Evolutionary conservation across 1,140 invertebrate genomes (phyloP).

Genomic region (Limonius californicus): DNA sequence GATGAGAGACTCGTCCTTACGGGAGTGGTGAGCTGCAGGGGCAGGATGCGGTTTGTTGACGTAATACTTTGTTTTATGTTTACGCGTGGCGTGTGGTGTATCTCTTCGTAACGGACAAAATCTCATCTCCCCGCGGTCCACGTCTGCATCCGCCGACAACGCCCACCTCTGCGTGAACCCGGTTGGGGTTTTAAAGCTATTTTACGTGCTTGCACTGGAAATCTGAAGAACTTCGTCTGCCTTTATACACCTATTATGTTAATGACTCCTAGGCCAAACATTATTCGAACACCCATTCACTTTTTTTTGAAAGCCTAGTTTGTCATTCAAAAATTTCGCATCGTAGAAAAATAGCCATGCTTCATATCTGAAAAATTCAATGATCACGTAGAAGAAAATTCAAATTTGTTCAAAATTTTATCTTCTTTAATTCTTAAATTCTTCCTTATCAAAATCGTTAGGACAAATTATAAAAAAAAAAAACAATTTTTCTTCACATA

Average conservation of each 20-base stretch:
- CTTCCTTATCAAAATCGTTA: no score
- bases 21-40: neutral
- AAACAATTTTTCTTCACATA: no score
- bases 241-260: neutral
- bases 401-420: no score
- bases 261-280: neutral
- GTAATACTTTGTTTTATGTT: constrained; percentile 10
- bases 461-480: no score
- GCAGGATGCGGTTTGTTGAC: constrained; percentile 11
- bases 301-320: neutral
- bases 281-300: neutral
- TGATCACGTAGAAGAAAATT: no score
- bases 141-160: constrained; percentile 14
- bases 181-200: constrained; percentile 9
- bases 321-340: neutral
- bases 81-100: constrained; percentile 8
- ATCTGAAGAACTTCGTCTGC: constrained; percentile 3
- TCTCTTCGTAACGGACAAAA: constrained; percentile 15
- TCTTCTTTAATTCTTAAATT: no score
- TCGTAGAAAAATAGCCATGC: no score
- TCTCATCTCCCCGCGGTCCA: constrained; percentile 8
- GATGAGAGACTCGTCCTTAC: no score
- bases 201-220: neutral
- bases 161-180: constrained; percentile 12
- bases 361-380: neutral